phyloP scores from a whole-genome alignment of 2,797 vertebrate species.

The Takifugu ocellatus region DNA sequence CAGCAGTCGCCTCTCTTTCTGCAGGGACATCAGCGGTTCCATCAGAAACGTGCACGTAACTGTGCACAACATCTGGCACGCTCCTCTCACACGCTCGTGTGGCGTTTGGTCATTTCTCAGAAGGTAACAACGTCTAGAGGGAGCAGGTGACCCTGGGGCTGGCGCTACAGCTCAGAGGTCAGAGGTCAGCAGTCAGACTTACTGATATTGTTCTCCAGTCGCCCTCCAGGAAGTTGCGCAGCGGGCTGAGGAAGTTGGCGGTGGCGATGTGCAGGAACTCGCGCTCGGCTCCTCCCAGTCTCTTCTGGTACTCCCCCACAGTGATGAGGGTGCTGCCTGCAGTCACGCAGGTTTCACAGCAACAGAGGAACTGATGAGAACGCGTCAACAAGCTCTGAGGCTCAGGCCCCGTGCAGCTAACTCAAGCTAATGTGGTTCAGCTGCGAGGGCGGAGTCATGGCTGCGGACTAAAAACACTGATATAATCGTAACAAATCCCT shows the following conservation, averaged over 20 bases:
- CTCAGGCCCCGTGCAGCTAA: too few relatives aligned
- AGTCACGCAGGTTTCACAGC: neutral
- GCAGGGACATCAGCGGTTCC: neutral
- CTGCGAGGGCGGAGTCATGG: too few relatives aligned
- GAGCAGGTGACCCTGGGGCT: neutral
- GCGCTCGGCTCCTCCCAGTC: constrained; percentile 84
- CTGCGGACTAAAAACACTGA: too few relatives aligned
- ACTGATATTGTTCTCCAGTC: constrained; percentile 97
- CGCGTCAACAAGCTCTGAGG: neutral
- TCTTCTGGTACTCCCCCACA: constrained; percentile 88
- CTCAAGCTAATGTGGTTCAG: too few relatives aligned
- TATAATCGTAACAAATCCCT: too few relatives aligned
- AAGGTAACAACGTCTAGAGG: too few relatives aligned
- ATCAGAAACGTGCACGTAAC: too few relatives aligned
- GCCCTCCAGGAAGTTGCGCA: constrained; percentile 96
- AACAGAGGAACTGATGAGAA: neutral
- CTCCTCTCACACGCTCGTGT: too few relatives aligned
- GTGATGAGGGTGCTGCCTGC: constrained; percentile 81
- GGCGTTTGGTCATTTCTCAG: too few relatives aligned
- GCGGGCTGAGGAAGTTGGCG: constrained; percentile 86
- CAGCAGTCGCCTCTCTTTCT: constrained; percentile 91
- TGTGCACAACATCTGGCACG: too few relatives aligned
- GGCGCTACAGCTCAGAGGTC: neutral
- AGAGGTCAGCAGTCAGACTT: constrained; percentile 20
- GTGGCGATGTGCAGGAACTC: constrained; percentile 89